A percentile compares a stretch with the other conserved stretches of the same genome.
phyloP scores from a whole-genome alignment of 2,113 vertebrate species.

The Platichthys flesus region DNA sequence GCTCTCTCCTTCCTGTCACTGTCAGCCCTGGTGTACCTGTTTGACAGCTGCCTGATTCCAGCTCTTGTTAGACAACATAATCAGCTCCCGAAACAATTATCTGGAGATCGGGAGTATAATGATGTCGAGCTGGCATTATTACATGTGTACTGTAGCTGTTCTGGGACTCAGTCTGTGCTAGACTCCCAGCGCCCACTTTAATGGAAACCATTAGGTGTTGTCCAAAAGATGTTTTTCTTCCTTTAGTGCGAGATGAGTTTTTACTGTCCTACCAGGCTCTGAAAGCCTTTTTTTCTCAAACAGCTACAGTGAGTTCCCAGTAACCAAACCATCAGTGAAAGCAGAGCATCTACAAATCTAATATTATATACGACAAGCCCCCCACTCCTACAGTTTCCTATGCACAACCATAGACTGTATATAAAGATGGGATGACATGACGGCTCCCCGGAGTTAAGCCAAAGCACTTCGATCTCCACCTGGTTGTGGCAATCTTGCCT shows the following conservation, averaged over 20 bases:
- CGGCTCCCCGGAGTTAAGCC: too few species aligned
- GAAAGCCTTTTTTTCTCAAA: not conserved
- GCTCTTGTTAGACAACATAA: slow-evolving; percentile 60
- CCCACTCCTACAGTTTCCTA: not conserved
- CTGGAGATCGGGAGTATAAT: slow-evolving; percentile 28
- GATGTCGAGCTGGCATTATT: slow-evolving; percentile 17
- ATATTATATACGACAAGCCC: not conserved
- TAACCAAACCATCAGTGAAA: not conserved
- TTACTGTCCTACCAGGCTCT: not conserved
- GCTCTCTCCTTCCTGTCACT: slow-evolving; percentile 42
- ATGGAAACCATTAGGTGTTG: slow-evolving; percentile 1
- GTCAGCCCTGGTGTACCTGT: slow-evolving; percentile 37
- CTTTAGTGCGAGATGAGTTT: not conserved
- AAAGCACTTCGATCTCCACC: too few species aligned
- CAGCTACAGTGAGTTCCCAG: not conserved
- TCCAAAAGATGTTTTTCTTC: slow-evolving; percentile 6
- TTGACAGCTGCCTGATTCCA: slow-evolving; percentile 46
- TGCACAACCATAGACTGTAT: not conserved
- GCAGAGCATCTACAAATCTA: slow-evolving; percentile 9
- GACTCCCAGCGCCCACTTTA: not conserved
- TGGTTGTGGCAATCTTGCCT: too few species aligned
- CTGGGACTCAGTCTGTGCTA: not conserved
- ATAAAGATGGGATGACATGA: not conserved
- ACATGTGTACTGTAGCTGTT: slow-evolving; percentile 23
- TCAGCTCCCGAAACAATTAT: slow-evolving; percentile 36